Evolutionary conservation across 1,140 invertebrate genomes (phyloP), one percentile per base, ranked within the genome.

Genomic region (Bombus polaris): DNA sequence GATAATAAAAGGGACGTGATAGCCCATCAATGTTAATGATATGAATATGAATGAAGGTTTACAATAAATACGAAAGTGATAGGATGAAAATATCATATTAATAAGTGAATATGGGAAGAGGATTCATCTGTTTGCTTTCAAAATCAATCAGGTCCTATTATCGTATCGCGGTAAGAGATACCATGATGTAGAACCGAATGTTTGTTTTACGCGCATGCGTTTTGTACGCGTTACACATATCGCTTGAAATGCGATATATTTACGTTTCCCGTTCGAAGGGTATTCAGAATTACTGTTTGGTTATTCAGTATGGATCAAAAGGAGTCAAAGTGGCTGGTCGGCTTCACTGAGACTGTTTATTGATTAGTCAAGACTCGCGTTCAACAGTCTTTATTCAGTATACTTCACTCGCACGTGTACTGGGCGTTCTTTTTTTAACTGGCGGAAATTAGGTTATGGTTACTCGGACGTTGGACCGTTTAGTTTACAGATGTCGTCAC

Each of bases 161-260:
- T 8, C 47, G 39, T 47, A 32, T 28, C 32, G 65, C 13, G 68
- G 39, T 42, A 72, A 72, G 12, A 72, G 13, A 4, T 18, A 68
- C 1, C 13, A 1, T 15, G 59, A 10, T 70, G 28, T 35, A 18
- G 71, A 87, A 75, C 44, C 65, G 53, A 84, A 87, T 81, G 71
- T 65, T 70, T 35, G 42, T 32, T 32, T 18, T 53, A n/a, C 80
- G 85, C 87, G 39, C 65, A 81, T 39, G 57, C 75, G 82, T 57
- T 66, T 12, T 32, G 13, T 42, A 35, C 12, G 57, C 37, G 62
- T 75, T 72, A 71, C 73, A 62, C 12, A n/a, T 68, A 87, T 88
- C 53, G 66, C 53, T 70, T 81, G 87, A 88, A 85, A 89, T 39
- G n/a, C 66, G 88, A 89, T 89, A 89, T 89, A 76, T 89, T 89